phyloP scores from a whole-genome alignment of 2,113 vertebrate genomes.

The Myotis brandtii region DNA sequence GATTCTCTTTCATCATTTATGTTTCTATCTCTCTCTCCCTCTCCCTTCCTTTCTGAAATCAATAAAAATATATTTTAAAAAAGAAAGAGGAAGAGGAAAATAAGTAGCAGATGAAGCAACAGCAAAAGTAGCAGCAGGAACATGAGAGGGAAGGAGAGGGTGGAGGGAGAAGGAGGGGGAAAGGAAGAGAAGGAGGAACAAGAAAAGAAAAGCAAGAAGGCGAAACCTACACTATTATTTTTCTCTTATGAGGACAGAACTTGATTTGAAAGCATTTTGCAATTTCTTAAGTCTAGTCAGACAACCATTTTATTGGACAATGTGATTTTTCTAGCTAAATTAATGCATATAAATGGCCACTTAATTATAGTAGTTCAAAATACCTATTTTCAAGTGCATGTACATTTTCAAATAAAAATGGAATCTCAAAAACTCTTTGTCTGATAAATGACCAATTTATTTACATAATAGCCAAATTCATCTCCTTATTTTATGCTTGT shows the following conservation, averaged over 20 bases:
- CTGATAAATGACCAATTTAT: background rate
- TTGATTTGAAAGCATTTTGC: background rate
- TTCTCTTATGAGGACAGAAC: background rate
- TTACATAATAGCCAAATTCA: background rate
- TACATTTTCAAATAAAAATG: constrained; percentile 2
- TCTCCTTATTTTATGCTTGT: background rate
- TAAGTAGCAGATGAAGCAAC: background rate
- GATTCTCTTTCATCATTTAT: too few relatives aligned
- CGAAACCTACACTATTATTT: background rate
- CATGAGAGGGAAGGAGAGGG: accelerated
- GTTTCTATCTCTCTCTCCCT: too few relatives aligned
- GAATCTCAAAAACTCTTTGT: background rate
- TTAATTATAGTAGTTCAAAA: background rate
- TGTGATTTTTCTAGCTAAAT: background rate
- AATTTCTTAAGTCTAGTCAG: background rate
- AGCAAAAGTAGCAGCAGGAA: accelerated
- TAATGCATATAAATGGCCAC: background rate
- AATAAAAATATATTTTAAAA: too few relatives aligned
- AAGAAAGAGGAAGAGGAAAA: background rate
- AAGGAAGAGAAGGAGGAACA: background rate
- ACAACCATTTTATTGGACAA: background rate
- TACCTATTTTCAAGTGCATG: background rate
- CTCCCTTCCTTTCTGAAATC: too few relatives aligned
- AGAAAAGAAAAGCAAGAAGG: background rate
- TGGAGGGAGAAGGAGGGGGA: background rate